Percentiles rank a stretch among this genome's conserved stretches.
These are phyloP conservation scores for Nasonia oneida DNA, from an alignment of 2,888 invertebrate genomes.

Conservation along the genomic window DNA sequence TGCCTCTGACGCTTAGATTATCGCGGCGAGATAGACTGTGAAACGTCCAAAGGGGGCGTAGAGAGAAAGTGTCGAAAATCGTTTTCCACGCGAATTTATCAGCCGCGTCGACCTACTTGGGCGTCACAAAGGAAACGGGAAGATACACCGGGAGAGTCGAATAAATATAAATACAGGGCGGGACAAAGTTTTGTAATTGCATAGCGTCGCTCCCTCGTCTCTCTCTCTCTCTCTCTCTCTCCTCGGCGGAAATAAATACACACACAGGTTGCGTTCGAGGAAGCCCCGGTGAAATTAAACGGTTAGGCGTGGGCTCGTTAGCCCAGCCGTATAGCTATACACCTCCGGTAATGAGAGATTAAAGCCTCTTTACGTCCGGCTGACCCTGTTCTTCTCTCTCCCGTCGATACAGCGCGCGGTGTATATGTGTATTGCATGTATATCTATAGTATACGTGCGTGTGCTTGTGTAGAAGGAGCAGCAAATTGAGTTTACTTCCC, in stretches of 20 bases:
- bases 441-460: background rate
- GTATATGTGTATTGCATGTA: background rate
- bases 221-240: background rate
- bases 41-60: slow-evolving; percentile 2
- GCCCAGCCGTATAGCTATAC: slow-evolving; percentile 31
- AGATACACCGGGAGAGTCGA: background rate
- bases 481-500: slow-evolving; percentile 53
- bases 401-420: background rate
- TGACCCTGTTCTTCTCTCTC: slow-evolving; percentile 26
- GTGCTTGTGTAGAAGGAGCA: background rate
- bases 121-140: background rate
- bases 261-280: background rate
- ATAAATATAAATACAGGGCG: slow-evolving; percentile 23
- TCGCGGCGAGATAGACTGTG: slow-evolving; percentile 30
- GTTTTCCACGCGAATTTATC: slow-evolving; percentile 35
- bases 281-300: slow-evolving; percentile 52
- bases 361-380: slow-evolving; percentile 41
- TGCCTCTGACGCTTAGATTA: slow-evolving; percentile 24
- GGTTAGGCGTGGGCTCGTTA: slow-evolving; percentile 18
- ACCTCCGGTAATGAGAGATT: slow-evolving; percentile 60
- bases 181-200: slow-evolving; percentile 59
- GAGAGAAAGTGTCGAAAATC: background rate
- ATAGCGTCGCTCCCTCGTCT: slow-evolving; percentile 42
- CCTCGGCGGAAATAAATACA: slow-evolving; percentile 48
- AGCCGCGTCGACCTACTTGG: slow-evolving; percentile 30